Conservation (phyloP, 2,797 vertebrate species). For the Amphiprion clarkii region DNA sequence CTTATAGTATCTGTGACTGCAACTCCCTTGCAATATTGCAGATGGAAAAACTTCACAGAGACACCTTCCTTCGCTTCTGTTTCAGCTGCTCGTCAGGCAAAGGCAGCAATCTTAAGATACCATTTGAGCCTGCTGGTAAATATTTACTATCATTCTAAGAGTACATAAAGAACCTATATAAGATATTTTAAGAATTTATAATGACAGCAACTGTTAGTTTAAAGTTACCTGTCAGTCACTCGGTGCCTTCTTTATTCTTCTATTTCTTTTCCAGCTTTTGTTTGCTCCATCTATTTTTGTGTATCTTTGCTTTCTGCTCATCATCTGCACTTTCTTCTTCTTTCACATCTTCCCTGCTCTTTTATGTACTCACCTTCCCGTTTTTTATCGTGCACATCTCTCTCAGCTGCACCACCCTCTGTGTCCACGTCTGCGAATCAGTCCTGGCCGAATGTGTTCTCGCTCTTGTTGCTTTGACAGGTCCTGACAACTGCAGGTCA, state of each 20-base stretch:
- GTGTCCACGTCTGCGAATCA: constrained; percentile 44
- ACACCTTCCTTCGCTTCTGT: background rate
- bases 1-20: constrained; percentile 10
- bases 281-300: constrained; percentile 1
- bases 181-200: background rate
- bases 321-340: constrained; percentile 3
- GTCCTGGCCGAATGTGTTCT: constrained; percentile 54
- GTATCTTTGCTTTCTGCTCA: constrained; percentile 3
- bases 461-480: constrained; percentile 66
- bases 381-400: constrained; percentile 8
- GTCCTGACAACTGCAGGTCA: constrained; percentile 69
- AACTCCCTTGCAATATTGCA: background rate
- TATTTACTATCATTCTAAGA: too few species aligned
- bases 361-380: constrained; percentile 33
- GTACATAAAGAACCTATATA: too few species aligned
- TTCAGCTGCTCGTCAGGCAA: background rate
- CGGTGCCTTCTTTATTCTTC: background rate
- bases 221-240: background rate
- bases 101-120: too few species aligned
- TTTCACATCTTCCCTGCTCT: background rate
- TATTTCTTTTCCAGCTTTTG: background rate
- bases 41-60: too few species aligned
- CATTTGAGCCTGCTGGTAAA: too few species aligned
- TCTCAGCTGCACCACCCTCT: constrained; percentile 17
- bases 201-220: too few species aligned